These are phyloP conservation scores for Varanus komodoensis DNA, from an alignment of 2,113 vertebrate genomes.

Conservation along the genomic window DNA sequence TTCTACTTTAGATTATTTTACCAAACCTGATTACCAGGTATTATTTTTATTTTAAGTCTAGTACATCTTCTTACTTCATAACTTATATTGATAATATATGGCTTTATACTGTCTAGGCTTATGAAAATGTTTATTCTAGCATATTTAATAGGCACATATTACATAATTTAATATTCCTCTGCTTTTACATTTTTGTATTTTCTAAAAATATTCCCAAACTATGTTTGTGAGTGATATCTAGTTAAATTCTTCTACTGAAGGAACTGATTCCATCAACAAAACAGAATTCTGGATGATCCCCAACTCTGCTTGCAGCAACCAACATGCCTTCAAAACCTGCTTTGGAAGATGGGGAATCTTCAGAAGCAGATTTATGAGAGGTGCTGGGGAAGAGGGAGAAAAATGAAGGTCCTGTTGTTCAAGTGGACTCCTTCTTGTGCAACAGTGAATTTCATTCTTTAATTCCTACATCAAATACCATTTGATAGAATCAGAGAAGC, in stretches of 20 bases:
- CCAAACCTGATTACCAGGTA: conserved; percentile 98
- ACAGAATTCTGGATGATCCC: no score
- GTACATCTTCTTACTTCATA: neutral
- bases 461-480: neutral
- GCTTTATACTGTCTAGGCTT: conserved; percentile 8
- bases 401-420: no score
- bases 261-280: no score
- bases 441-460: neutral
- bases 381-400: no score
- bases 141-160: neutral
- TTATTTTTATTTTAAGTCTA: conserved; percentile 51
- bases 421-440: no score
- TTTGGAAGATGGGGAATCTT: no score
- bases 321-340: no score
- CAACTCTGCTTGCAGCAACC: no score
- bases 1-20: conserved; percentile 94
- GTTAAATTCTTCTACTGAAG: no score
- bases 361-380: no score
- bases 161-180: neutral
- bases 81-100: neutral
- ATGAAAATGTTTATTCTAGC: neutral
- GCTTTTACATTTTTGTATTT: neutral
- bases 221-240: neutral
- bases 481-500: neutral
- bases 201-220: neutral